A percentile compares a stretch with the other conserved stretches of the same genome.
These are phyloP conservation scores for Coenonympha glycerion DNA, from an alignment of 2,888 invertebrate species.

Conservation along the genomic window DNA sequence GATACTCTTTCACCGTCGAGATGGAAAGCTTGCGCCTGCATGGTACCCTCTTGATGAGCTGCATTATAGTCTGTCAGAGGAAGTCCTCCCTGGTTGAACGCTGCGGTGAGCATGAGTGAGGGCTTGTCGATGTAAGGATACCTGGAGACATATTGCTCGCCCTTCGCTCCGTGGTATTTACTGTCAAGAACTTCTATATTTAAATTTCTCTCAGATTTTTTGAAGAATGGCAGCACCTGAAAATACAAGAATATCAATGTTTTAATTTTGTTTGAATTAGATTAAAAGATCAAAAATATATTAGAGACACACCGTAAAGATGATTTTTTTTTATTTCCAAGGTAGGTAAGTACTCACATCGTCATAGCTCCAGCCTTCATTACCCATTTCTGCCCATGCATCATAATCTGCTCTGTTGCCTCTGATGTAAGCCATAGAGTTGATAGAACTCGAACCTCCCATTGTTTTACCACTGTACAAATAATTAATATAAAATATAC, in stretches of 20 bases:
- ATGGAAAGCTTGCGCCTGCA: slow-evolving; percentile 74
- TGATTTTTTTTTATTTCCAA: background rate
- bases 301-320: background rate
- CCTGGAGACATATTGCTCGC: slow-evolving; percentile 76
- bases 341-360: slow-evolving; percentile 63
- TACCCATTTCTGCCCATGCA: slow-evolving; percentile 77
- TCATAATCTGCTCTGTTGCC: slow-evolving; percentile 78
- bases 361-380: slow-evolving; percentile 76
- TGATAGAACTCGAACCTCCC: slow-evolving; percentile 80
- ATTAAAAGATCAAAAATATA: background rate
- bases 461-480: slow-evolving; percentile 75
- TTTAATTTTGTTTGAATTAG: background rate
- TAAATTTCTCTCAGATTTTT: slow-evolving; percentile 77
- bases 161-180: slow-evolving; percentile 75
- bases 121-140: slow-evolving; percentile 78
- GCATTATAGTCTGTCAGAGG: slow-evolving; percentile 74
- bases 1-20: slow-evolving; percentile 76
- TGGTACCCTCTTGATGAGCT: slow-evolving; percentile 71
- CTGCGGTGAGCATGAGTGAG: slow-evolving; percentile 69
- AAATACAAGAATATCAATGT: background rate
- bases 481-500: background rate
- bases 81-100: slow-evolving; percentile 77
- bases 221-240: slow-evolving; percentile 80
- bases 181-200: slow-evolving; percentile 65
- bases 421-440: slow-evolving; percentile 78